Percentiles rank a stretch among this genome's conserved stretches.
Evolutionary conservation across 2,113 vertebrate genomes (phyloP).

Genomic region (Oenanthe melanoleuca): DNA sequence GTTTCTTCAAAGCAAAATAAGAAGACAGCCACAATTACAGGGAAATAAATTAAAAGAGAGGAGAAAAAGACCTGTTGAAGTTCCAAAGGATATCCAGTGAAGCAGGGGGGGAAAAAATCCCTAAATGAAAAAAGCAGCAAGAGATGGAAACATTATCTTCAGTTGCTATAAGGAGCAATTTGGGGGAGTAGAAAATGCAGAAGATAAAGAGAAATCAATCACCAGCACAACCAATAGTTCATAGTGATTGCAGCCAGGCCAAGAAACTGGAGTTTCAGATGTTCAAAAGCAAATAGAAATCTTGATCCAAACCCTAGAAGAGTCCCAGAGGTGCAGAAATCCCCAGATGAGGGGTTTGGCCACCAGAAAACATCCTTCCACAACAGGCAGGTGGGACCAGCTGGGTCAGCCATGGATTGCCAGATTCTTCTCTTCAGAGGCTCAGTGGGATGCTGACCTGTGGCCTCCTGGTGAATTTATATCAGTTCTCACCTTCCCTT

Average conservation of each 20-base stretch:
- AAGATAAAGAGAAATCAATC: background rate
- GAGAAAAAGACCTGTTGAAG: background rate
- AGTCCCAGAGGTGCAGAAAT: background rate
- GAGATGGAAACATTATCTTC: background rate
- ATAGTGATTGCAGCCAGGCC: background rate
- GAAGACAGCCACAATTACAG: background rate
- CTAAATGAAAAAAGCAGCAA: background rate
- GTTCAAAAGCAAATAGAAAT: background rate
- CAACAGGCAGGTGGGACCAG: background rate
- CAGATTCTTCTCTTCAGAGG: background rate
- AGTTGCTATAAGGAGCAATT: background rate
- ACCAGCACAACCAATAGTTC: background rate
- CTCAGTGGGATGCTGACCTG: background rate
- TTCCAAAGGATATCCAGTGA: background rate
- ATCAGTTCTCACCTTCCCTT: background rate
- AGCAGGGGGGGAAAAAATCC: rapidly evolving
- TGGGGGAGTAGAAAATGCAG: background rate
- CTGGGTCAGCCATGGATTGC: background rate
- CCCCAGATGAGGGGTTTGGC: background rate
- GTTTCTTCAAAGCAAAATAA: background rate
- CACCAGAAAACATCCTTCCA: background rate
- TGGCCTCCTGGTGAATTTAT: background rate
- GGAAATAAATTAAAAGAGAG: background rate
- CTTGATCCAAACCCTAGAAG: background rate
- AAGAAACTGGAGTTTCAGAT: background rate